Evolutionary conservation across 2,113 vertebrate genomes (phyloP).

Genomic region (Choloepus hoffmanni): DNA sequence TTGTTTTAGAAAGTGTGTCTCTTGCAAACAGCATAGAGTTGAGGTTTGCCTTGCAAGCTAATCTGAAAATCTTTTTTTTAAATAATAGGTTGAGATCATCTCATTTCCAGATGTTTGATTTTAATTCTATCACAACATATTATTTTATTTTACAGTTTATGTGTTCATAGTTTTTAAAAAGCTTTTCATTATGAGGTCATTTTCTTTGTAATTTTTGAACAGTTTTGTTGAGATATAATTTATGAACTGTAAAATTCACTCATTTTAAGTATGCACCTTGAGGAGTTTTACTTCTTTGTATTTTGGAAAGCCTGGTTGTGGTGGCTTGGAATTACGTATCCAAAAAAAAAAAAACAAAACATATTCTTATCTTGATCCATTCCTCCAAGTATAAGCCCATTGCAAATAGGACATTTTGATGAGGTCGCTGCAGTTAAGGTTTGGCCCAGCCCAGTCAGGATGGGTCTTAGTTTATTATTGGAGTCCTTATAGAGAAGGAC

Average conservation of each 20-base stretch:
- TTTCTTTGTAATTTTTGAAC: neutral
- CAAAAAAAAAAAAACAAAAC: too few species aligned
- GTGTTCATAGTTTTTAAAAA: neutral
- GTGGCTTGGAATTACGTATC: too few species aligned
- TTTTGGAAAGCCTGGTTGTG: neutral
- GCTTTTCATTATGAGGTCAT: neutral
- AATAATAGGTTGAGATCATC: neutral
- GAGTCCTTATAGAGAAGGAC: too few species aligned
- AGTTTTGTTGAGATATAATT: neutral
- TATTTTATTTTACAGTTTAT: neutral
- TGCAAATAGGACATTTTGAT: too few species aligned
- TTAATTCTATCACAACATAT: neutral
- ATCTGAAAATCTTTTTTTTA: neutral
- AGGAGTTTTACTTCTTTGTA: neutral
- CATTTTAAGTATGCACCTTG: neutral
- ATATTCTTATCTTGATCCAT: too few species aligned
- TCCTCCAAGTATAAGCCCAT: too few species aligned
- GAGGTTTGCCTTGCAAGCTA: neutral
- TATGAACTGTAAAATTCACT: neutral
- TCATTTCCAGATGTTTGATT: neutral
- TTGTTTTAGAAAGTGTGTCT: neutral
- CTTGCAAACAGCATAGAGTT: neutral
- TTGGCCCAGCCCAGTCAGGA: too few species aligned
- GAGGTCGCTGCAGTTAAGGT: too few species aligned
- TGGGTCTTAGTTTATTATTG: too few species aligned